Evolutionary conservation across 2,113 vertebrate species (phyloP).

Genomic region (Nycticorax nycticorax): DNA sequence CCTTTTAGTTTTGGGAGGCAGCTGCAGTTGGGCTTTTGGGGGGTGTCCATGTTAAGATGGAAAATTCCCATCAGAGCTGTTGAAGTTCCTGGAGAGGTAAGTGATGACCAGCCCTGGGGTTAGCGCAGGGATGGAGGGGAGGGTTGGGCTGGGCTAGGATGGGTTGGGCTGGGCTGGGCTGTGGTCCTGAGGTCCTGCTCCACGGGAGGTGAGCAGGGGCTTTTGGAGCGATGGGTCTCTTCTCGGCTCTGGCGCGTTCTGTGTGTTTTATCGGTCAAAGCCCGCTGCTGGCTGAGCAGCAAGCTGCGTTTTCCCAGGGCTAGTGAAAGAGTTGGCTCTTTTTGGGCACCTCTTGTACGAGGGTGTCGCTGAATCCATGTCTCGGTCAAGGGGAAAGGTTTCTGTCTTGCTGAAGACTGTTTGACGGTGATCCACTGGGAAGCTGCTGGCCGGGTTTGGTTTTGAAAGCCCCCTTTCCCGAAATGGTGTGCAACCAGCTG

Average conservation of each 20-base stretch:
- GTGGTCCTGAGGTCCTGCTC: background rate
- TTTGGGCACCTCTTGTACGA: fast-evolving
- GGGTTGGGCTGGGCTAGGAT: background rate
- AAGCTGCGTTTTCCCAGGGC: background rate
- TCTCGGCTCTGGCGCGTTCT: fast-evolving
- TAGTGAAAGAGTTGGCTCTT: fast-evolving
- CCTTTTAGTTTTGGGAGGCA: background rate
- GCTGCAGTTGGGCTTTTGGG: background rate
- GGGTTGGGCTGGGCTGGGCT: background rate
- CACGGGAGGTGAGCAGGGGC: background rate
- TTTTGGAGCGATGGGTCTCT: fast-evolving
- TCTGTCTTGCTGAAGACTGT: background rate
- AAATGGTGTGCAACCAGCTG: fast-evolving
- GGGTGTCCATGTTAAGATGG: background rate
- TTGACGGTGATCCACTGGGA: background rate
- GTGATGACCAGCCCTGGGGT: fast-evolving
- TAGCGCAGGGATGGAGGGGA: fast-evolving
- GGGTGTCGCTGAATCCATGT: fast-evolving
- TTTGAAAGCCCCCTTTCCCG: background rate
- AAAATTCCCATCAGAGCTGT: fast-evolving
- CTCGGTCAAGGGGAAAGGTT: fast-evolving
- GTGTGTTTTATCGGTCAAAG: fast-evolving
- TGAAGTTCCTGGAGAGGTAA: fast-evolving
- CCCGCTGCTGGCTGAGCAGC: background rate
- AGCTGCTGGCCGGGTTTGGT: background rate